Evolutionary conservation across 1,140 invertebrate genomes (phyloP).

Genomic region (Ips typographus): DNA sequence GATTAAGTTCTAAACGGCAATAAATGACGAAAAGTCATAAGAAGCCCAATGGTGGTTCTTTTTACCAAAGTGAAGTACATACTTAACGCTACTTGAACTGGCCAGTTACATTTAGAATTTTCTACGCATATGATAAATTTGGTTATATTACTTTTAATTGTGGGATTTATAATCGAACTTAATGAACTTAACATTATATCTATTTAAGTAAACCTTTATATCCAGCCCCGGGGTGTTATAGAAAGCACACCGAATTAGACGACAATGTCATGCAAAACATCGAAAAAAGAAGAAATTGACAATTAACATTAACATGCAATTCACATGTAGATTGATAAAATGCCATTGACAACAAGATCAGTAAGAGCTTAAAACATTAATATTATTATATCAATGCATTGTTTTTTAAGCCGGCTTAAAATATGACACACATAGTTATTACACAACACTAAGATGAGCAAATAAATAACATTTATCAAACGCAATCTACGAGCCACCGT

Average conservation of each 20-base stretch:
- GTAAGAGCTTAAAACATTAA: too few species aligned
- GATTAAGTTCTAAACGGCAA: too few species aligned
- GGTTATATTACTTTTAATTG: not conserved
- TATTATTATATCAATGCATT: too few species aligned
- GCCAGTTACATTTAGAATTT: conserved; percentile 26
- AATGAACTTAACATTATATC: too few species aligned
- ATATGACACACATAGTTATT: not conserved
- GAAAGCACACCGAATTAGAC: too few species aligned
- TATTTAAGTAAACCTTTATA: too few species aligned
- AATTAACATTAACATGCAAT: conserved; percentile 13
- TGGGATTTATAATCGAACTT: too few species aligned
- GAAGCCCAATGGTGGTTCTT: not conserved
- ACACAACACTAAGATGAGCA: conserved; percentile 2
- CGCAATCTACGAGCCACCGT: conserved; percentile 32
- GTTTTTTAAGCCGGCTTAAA: not conserved
- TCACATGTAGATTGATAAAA: not conserved
- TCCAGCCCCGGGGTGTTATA: too few species aligned
- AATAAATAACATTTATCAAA: not conserved
- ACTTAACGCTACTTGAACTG: conserved; percentile 8
- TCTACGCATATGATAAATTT: conserved; percentile 5
- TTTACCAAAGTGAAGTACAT: not conserved
- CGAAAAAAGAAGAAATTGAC: conserved; percentile 3
- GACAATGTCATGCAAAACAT: conserved; percentile 9
- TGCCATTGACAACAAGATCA: too few species aligned
- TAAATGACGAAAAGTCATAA: too few species aligned